A percentile compares a stretch with the other conserved stretches of the same genome.
phyloP scores from a whole-genome alignment of 2,113 vertebrate genomes.

The Zosterops lateralis region DNA sequence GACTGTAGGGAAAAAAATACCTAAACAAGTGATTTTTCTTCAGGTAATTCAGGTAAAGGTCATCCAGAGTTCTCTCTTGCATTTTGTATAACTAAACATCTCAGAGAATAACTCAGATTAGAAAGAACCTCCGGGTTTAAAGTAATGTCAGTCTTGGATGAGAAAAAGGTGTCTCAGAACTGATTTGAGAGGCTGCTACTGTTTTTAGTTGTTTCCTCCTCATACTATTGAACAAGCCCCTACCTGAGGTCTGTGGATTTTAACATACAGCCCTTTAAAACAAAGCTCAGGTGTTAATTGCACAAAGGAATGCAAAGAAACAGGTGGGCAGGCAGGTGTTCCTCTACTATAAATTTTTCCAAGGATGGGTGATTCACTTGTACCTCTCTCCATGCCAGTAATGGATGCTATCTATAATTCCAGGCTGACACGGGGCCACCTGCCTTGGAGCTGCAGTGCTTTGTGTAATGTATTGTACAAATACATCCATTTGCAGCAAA shows the following conservation, averaged over 20 bases:
- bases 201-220: not conserved
- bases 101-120: not conserved
- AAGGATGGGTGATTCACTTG: not conserved
- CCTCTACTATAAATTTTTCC: not conserved
- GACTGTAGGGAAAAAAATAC: not conserved
- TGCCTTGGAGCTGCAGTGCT: not conserved
- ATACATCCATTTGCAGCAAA: not conserved
- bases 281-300: not conserved
- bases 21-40: not conserved
- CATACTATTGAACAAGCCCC: not conserved
- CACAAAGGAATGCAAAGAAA: not conserved
- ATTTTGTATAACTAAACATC: not conserved
- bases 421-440: not conserved
- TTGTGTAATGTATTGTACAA: not conserved
- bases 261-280: not conserved
- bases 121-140: not conserved
- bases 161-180: not conserved
- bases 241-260: not conserved
- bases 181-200: not conserved
- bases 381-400: not conserved
- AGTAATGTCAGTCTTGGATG: not conserved
- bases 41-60: not conserved
- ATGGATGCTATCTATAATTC: not conserved
- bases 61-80: not conserved
- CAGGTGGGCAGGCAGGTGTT: conserved; percentile 43